A percentile compares a stretch with the other conserved stretches of the same genome.
Conservation (phyloP, 2,888 invertebrate genomes). For the Ochlodes sylvanus region DNA sequence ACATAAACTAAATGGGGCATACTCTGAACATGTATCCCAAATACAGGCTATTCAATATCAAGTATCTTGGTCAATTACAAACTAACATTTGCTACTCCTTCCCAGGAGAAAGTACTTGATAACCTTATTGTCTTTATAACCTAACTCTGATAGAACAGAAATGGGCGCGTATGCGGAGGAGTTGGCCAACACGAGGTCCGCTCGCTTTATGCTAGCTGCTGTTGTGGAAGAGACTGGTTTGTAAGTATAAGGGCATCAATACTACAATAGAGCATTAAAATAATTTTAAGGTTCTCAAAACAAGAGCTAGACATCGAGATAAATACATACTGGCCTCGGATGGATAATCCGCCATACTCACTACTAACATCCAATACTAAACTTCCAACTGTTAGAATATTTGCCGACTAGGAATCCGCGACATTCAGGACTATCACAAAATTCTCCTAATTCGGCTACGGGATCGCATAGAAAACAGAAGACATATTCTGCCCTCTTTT, state of each 20-base stretch:
- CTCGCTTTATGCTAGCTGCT: constrained; percentile 95
- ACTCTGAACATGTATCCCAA: too few species aligned
- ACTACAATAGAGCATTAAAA: neutral
- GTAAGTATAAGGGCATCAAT: constrained; percentile 84
- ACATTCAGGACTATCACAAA: neutral
- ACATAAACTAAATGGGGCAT: too few species aligned
- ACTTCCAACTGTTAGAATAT: too few species aligned
- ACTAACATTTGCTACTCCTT: neutral
- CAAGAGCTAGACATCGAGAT: too few species aligned
- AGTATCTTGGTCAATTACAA: too few species aligned
- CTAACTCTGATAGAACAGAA: constrained; percentile 77
- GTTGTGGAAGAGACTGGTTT: constrained; percentile 94
- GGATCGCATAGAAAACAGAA: constrained; percentile 1
- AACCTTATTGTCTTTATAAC: constrained; percentile 30
- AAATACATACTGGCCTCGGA: too few species aligned
- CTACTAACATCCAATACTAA: too few species aligned
- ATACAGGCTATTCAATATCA: too few species aligned
- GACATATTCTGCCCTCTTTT: neutral
- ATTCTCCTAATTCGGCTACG: neutral
- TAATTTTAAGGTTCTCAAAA: neutral
- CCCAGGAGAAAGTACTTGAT: neutral
- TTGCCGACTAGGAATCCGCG: too few species aligned
- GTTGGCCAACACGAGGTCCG: constrained; percentile 94
- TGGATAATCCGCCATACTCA: too few species aligned
- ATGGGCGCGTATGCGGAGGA: constrained; percentile 86